Evolutionary conservation across 2,113 vertebrate genomes (phyloP).

Genomic region (Eretmochelys imbricata): DNA sequence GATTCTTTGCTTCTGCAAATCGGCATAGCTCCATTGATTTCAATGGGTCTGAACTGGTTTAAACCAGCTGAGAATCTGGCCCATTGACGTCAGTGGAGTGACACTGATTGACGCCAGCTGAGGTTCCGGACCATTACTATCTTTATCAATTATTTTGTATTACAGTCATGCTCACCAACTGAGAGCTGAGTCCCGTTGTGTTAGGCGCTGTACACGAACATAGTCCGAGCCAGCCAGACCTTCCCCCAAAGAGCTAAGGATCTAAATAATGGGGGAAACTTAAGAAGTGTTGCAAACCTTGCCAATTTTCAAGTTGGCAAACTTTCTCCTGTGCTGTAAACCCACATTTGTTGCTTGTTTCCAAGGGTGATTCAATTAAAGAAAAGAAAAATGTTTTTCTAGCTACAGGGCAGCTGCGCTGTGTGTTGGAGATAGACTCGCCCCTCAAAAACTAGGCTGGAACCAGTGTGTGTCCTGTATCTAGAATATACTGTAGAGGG

Average conservation of each 20-base stretch:
- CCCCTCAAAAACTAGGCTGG: rapidly evolving
- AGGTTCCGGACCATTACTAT: not conserved
- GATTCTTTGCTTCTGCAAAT: not conserved
- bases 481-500: rapidly evolving
- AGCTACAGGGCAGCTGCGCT: not conserved
- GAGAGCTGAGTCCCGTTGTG: not conserved
- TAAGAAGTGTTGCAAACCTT: not conserved
- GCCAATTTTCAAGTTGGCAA: not conserved
- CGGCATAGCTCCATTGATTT: not conserved
- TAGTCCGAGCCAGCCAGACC: not conserved
- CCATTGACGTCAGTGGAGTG: not conserved
- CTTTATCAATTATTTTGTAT: not conserved
- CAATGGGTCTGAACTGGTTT: not conserved
- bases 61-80: not conserved
- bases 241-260: not conserved
- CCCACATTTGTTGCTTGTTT: not conserved
- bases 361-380: not conserved
- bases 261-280: not conserved
- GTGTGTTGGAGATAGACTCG: rapidly evolving
- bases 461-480: rapidly evolving
- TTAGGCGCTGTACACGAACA: not conserved
- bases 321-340: not conserved
- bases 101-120: not conserved
- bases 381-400: not conserved
- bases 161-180: not conserved